phyloP scores from a whole-genome alignment of 2,888 invertebrate species.

The Tetragnatha montana region DNA sequence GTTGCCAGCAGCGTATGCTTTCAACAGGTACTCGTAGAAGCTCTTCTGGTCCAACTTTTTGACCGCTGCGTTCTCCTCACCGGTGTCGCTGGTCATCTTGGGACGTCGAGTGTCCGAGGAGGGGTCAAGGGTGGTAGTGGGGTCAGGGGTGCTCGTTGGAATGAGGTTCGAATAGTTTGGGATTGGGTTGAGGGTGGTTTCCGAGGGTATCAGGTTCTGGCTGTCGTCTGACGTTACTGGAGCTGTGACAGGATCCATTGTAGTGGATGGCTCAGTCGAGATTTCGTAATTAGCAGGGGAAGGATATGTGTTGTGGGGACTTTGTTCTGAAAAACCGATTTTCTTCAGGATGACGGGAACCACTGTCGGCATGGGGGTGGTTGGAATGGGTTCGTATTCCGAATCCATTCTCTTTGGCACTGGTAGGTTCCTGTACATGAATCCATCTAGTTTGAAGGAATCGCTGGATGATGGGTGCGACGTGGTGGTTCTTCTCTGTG shows the following conservation, averaged over 20 bases:
- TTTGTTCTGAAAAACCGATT: background rate
- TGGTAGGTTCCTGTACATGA: background rate
- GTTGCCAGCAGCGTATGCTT: slow-evolving; percentile 4
- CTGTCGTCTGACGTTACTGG: background rate
- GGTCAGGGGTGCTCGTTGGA: background rate
- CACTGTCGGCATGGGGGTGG: background rate
- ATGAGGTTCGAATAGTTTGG: background rate
- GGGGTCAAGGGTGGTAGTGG: background rate
- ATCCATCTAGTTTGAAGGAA: background rate
- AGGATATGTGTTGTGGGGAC: too few species aligned
- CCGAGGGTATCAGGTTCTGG: background rate
- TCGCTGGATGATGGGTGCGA: too few species aligned
- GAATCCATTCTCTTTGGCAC: slow-evolving; percentile 24
- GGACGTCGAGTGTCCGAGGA: slow-evolving; percentile 15
- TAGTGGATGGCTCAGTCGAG: too few species aligned
- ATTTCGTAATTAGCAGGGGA: too few species aligned
- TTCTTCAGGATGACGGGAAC: background rate
- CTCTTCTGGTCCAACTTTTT: slow-evolving; percentile 54
- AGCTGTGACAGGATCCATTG: too few species aligned
- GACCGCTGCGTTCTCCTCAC: slow-evolving; percentile 14
- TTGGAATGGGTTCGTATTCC: background rate
- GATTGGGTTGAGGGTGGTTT: background rate
- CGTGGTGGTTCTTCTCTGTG: too few species aligned
- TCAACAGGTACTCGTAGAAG: slow-evolving; percentile 57
- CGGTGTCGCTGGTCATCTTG: slow-evolving; percentile 38